Evolutionary conservation across 2,113 vertebrate genomes (phyloP).

Genomic region (Xiphophorus hellerii): DNA sequence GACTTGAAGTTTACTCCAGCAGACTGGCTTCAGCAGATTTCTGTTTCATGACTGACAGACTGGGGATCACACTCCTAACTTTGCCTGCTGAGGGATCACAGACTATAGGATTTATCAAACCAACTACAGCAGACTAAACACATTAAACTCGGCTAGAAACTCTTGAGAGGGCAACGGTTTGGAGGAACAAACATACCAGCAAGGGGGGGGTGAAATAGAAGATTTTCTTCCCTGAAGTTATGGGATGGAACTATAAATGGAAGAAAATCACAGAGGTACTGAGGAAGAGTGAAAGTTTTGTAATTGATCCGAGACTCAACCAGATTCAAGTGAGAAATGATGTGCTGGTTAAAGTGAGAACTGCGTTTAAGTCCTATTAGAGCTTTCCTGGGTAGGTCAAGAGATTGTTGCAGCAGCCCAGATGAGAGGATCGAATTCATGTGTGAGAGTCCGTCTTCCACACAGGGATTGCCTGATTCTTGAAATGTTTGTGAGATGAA

Average conservation of each 20-base stretch:
- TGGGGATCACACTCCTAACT: no score
- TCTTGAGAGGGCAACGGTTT: neutral
- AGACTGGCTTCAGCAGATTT: no score
- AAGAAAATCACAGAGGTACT: neutral
- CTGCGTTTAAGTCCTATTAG: neutral
- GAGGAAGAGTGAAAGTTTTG: neutral
- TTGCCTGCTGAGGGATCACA: neutral
- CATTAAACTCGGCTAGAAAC: neutral
- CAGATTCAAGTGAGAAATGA: neutral
- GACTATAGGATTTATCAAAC: neutral
- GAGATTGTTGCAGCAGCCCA: neutral
- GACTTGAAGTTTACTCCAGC: neutral
- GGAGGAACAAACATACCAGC: neutral
- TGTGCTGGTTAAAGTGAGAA: neutral
- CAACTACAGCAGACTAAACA: neutral
- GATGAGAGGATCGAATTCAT: neutral
- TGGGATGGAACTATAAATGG: neutral
- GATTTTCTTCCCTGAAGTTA: neutral
- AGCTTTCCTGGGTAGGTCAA: neutral
- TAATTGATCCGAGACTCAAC: neutral
- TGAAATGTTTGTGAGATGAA: neutral
- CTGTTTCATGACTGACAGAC: no score
- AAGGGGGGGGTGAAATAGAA: neutral
- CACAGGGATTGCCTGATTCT: neutral
- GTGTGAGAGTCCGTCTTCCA: neutral